Evolutionary conservation across 1,140 invertebrate genomes (phyloP).

Genomic region (Lepidurus packardi): DNA sequence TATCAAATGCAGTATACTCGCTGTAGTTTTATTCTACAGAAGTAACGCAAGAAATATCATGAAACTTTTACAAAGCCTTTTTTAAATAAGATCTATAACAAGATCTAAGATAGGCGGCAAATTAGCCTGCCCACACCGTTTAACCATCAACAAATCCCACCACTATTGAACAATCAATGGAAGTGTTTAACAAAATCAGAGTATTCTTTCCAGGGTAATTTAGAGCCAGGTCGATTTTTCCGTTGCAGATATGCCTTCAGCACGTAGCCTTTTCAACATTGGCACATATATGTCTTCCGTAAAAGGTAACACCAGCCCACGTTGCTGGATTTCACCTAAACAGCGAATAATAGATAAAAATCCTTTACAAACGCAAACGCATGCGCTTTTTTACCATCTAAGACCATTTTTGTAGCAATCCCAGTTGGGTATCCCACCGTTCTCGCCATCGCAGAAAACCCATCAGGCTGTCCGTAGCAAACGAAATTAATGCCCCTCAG

Average conservation of each 20-base stretch:
- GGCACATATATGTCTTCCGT: slow-evolving; percentile 84
- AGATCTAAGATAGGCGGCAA: too few species aligned
- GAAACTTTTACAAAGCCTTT: too few species aligned
- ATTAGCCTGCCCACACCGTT: too few species aligned
- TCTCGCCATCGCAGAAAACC: slow-evolving; percentile 94
- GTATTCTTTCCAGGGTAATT: not conserved
- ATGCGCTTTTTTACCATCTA: slow-evolving; percentile 66
- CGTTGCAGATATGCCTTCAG: slow-evolving; percentile 76
- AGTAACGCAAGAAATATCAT: too few species aligned
- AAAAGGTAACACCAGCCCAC: slow-evolving; percentile 86
- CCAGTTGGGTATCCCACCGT: slow-evolving; percentile 94
- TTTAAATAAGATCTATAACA: too few species aligned
- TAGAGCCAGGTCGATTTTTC: slow-evolving; percentile 49
- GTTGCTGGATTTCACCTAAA: slow-evolving; percentile 87
- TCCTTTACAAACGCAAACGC: not conserved
- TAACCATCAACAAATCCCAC: too few species aligned
- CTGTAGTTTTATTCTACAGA: too few species aligned
- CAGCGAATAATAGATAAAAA: slow-evolving; percentile 38
- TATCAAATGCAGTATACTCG: too few species aligned
- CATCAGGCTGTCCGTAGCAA: slow-evolving; percentile 76
- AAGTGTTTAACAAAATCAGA: too few species aligned
- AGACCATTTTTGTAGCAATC: slow-evolving; percentile 94
- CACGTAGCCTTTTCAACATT: slow-evolving; percentile 71
- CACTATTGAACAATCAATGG: too few species aligned
- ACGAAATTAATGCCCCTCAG: slow-evolving; percentile 84